These are phyloP conservation scores for Tuberolachnus salignus DNA, from an alignment of 2,888 invertebrate genomes.

Conservation along the genomic window DNA sequence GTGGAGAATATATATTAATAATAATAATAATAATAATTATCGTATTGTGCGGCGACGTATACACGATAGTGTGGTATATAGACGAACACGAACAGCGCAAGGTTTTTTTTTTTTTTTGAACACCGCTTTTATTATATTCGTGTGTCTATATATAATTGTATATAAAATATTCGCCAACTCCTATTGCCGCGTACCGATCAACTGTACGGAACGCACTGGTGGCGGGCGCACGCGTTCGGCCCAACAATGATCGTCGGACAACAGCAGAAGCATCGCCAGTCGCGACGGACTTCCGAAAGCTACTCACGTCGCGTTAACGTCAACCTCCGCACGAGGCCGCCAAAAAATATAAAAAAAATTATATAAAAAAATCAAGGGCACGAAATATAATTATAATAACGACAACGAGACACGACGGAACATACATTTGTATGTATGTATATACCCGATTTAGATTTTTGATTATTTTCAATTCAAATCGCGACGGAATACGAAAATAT, in stretches of 20 bases:
- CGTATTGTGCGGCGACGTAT: neutral
- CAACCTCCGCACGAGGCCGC: conserved; percentile 36
- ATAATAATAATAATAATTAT: too few species aligned
- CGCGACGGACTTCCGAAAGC: conserved; percentile 43
- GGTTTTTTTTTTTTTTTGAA: conserved; percentile 24
- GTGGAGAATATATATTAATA: too few species aligned
- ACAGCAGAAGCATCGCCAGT: conserved; percentile 10
- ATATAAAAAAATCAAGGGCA: conserved; percentile 15
- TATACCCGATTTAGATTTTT: neutral
- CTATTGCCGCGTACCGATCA: conserved; percentile 18
- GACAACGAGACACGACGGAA: neutral
- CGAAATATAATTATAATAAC: neutral
- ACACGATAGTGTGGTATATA: neutral
- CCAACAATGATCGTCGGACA: conserved; percentile 13
- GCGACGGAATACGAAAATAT: too few species aligned
- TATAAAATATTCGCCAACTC: conserved; percentile 41
- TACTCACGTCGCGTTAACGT: conserved; percentile 41
- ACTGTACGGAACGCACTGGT: neutral
- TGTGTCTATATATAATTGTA: neutral
- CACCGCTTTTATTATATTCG: conserved; percentile 19
- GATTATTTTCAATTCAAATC: neutral
- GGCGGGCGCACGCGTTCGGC: conserved; percentile 12
- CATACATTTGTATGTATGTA: too few species aligned
- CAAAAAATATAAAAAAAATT: too few species aligned
- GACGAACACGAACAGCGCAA: conserved; percentile 13